phyloP scores from a whole-genome alignment of 2,113 vertebrate species.

The Jaculus jaculus region DNA sequence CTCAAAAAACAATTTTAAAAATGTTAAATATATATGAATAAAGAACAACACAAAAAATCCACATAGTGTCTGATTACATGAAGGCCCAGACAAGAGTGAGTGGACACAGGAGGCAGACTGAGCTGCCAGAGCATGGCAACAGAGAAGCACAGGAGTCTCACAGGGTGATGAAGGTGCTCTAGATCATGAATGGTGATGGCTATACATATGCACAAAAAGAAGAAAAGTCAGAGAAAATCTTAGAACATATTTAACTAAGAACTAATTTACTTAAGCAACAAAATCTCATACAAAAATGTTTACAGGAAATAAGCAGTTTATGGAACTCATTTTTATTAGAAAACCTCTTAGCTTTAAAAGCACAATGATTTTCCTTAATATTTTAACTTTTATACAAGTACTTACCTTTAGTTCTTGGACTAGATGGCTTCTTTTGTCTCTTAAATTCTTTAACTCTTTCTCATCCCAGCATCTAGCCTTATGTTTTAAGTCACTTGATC shows the following conservation, averaged over 20 bases:
- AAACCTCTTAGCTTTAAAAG: not conserved
- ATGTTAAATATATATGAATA: not conserved
- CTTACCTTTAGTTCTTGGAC: constrained; percentile 90
- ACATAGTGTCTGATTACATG: not conserved
- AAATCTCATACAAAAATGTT: constrained; percentile 11
- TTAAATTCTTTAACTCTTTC: constrained; percentile 90
- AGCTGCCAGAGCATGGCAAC: not conserved
- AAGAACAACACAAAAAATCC: not conserved
- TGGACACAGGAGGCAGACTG: not conserved
- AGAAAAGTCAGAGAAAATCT: not conserved
- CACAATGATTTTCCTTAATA: not conserved
- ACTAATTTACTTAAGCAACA: constrained; percentile 19
- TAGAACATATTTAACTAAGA: not conserved
- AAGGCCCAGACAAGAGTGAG: not conserved
- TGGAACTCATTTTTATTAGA: not conserved
- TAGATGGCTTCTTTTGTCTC: constrained; percentile 87
- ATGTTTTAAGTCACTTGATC: constrained; percentile 90
- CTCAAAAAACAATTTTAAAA: no score
- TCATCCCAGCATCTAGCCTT: constrained; percentile 95
- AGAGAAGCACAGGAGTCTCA: not conserved
- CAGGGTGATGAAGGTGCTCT: not conserved
- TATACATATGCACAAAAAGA: not conserved
- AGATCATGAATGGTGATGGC: not conserved
- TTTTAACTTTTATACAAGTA: constrained; percentile 39
- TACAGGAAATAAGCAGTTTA: not conserved